Conservation (phyloP, 2,113 vertebrate species). For the Nothocercus julius region DNA sequence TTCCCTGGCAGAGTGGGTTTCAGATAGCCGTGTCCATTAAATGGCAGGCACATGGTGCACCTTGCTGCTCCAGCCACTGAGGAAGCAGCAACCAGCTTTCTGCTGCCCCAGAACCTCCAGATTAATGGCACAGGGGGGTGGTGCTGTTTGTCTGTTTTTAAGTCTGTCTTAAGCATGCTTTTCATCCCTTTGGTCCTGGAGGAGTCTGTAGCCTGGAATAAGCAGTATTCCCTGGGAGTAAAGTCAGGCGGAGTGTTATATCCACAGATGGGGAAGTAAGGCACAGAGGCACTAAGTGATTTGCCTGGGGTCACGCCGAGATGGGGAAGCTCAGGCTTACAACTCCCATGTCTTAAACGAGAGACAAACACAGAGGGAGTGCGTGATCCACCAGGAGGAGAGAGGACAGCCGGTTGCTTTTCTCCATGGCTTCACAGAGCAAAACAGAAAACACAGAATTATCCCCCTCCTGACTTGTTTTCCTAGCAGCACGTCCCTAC, state of each 20-base stretch:
- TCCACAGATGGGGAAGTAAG: neutral
- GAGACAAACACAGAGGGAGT: neutral
- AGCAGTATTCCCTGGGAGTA: neutral
- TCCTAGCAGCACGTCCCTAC: neutral
- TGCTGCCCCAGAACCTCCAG: neutral
- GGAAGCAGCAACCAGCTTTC: neutral
- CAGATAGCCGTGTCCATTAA: neutral
- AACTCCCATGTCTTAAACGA: neutral
- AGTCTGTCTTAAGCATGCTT: neutral
- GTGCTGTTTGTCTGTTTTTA: slow-evolving; percentile 7
- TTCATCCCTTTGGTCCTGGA: neutral
- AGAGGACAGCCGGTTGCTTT: neutral
- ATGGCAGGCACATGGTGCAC: neutral
- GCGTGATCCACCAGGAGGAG: neutral
- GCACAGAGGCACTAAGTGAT: neutral
- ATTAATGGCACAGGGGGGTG: neutral
- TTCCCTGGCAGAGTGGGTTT: neutral
- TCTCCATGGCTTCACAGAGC: neutral
- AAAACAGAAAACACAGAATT: neutral
- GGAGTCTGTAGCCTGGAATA: neutral
- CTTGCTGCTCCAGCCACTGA: neutral
- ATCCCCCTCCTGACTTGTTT: slow-evolving; percentile 32
- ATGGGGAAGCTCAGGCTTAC: neutral
- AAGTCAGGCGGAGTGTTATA: neutral
- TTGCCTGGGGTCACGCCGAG: neutral